phyloP scores from a whole-genome alignment of 23 tunicate genomes.

The Botrylloides violaceus region DNA sequence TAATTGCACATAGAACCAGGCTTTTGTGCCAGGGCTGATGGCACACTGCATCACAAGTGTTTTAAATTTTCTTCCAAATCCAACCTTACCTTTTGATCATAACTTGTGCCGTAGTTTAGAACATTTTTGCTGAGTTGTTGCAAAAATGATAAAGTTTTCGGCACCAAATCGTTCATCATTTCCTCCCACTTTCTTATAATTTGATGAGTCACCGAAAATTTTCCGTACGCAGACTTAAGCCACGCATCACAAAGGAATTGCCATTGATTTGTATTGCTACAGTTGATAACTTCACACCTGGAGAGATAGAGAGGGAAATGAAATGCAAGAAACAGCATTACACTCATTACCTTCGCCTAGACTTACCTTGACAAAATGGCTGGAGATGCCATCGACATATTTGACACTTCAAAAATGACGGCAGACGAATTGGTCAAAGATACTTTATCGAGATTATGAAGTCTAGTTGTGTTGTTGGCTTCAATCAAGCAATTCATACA shows the following conservation, averaged over 20 bases:
- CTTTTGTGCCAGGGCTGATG: no score
- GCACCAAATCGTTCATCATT: constrained; percentile 46
- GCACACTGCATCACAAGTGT: no score
- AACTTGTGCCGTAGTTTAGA: constrained; percentile 27
- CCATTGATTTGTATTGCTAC: constrained; percentile 44
- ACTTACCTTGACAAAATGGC: constrained; percentile 59
- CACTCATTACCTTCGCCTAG: not conserved
- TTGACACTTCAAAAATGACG: constrained; percentile 57
- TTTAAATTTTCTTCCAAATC: no score
- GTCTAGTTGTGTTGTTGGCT: constrained; percentile 28
- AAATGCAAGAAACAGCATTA: no score
- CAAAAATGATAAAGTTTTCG: constrained; percentile 39
- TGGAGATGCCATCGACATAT: constrained; percentile 72
- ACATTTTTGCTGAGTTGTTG: constrained; percentile 24
- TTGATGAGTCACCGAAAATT: constrained; percentile 45
- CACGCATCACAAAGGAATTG: constrained; percentile 37
- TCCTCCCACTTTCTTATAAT: constrained; percentile 47
- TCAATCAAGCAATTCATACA: constrained; percentile 54
- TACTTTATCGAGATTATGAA: constrained; percentile 41
- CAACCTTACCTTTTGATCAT: constrained; percentile 35
- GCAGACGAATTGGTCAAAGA: constrained; percentile 24
- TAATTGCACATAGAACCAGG: no score
- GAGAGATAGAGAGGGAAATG: not conserved
- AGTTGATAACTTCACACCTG: constrained; percentile 68
- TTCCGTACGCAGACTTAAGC: constrained; percentile 56